Base-by-base conservation (phyloP, 2,113 vertebrate species). In the Toxostoma redivivum region DNA sequence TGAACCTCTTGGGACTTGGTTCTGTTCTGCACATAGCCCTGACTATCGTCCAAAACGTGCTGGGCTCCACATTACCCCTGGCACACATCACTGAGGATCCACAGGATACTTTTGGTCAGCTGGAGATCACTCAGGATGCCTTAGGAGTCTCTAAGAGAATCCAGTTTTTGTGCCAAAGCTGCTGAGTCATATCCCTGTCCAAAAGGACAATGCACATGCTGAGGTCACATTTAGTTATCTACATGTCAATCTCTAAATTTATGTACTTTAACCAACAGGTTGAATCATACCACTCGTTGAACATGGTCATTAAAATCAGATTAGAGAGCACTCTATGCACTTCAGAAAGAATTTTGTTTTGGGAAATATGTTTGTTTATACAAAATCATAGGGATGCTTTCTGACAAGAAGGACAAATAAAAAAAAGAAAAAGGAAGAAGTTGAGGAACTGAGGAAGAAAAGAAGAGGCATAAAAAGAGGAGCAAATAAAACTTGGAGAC, bases 11-110 rank as follows among this genome's bases (percentile, higher is more conserved):
- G 18, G 27, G 20, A 1, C 15, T 57, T 44, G 21, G n/a, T 57
- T 77, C 27, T 60, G 10, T 45, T 27, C 21, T 35, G 16, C 16
- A 16, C 9, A 6, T 12, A 27, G 3, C n/a, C n/a, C 7, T 3
- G 8, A 15, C 7, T 24, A 12, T 3, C 15, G 18, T 40, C 35
- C 16, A 54, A 23, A 93, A 48, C 0, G 0, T 9, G 1, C 4
- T 81, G 3, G 28, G 6, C 25, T 66, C 19, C 11, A 28, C 13
- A 7, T 44, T 21, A 8, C 47, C 51, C 12, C 9, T 6, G 12
- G 5, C 13, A 72, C 20, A 23, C 2, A 1, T 35, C 30, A 21
- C 10, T 24, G 6, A 47, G 40, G 11, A 31, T 31, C 56, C 61
- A 28, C 19, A 67, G 44, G 27, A 15, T 35, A 21, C 14, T 28